Percentiles rank a stretch among this genome's conserved stretches.
Evolutionary conservation across 2,888 invertebrate genomes (phyloP).

Genomic region (Lepidochrysops patricia): DNA sequence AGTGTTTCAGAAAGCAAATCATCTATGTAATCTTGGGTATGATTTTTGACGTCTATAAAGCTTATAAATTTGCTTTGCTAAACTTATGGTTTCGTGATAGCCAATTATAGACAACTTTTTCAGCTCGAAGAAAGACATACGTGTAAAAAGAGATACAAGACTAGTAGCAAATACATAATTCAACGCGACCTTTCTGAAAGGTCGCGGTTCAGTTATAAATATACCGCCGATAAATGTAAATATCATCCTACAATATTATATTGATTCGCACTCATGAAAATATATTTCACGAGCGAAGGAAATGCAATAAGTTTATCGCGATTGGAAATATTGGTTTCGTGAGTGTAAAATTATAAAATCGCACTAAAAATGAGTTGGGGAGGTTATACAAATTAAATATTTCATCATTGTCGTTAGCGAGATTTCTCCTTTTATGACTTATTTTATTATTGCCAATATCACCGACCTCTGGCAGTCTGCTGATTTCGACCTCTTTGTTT

Average conservation of each 20-base stretch:
- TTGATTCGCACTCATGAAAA: not conserved
- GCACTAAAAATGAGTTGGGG: not conserved
- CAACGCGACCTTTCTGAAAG: not conserved
- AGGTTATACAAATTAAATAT: not conserved
- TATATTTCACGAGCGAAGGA: not conserved
- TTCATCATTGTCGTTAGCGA: not conserved
- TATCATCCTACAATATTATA: not conserved
- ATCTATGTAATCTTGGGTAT: too few species aligned
- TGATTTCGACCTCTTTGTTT: not conserved
- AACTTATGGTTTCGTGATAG: not conserved
- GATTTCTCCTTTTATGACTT: too few species aligned
- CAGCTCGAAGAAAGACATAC: not conserved
- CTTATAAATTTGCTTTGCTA: too few species aligned
- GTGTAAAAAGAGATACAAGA: not conserved
- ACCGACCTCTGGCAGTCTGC: too few species aligned
- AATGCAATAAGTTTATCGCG: not conserved
- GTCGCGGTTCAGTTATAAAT: constrained; percentile 3
- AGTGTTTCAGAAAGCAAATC: too few species aligned
- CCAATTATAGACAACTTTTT: not conserved
- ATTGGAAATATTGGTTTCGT: not conserved
- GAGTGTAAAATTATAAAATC: not conserved
- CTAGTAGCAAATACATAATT: not conserved
- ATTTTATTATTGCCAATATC: too few species aligned
- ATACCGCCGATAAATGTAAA: constrained; percentile 1
- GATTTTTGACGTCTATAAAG: too few species aligned